Conservation (phyloP, 1,140 invertebrate species). For the Papilio xuthus region DNA sequence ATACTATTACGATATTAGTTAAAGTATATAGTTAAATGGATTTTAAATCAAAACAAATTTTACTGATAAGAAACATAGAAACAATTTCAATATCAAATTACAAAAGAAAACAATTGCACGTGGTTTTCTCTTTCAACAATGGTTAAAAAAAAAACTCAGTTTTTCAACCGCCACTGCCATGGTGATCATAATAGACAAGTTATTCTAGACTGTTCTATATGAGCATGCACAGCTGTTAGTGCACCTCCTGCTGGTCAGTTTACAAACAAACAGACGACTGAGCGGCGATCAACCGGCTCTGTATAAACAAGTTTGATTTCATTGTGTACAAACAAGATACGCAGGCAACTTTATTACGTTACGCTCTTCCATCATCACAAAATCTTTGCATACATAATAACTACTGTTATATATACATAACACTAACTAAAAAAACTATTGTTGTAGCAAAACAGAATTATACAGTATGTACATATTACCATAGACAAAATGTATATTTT, state of each 20-base stretch:
- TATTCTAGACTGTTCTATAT: background rate
- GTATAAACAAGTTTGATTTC: constrained; percentile 5
- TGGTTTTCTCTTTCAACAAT: too few relatives aligned
- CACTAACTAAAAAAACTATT: background rate
- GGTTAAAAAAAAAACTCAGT: too few relatives aligned
- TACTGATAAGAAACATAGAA: too few relatives aligned
- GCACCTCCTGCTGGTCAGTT: background rate
- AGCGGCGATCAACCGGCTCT: background rate
- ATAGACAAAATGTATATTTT: background rate
- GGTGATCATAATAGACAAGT: background rate
- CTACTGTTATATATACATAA: background rate
- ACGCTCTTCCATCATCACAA: background rate
- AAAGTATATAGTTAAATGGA: too few relatives aligned
- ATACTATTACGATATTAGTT: too few relatives aligned
- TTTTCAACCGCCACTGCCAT: too few relatives aligned
- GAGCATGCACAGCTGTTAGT: background rate
- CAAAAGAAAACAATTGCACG: too few relatives aligned
- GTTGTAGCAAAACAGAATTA: background rate
- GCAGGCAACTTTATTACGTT: background rate
- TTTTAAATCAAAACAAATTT: too few relatives aligned
- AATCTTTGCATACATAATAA: background rate
- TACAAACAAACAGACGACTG: constrained; percentile 13
- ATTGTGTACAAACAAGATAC: background rate
- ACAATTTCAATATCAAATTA: too few relatives aligned
- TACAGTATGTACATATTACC: too few relatives aligned